Evolutionary conservation across 2,888 invertebrate genomes (phyloP), one percentile per base, ranked within the genome.

Genomic region (Octodonta nipae): DNA sequence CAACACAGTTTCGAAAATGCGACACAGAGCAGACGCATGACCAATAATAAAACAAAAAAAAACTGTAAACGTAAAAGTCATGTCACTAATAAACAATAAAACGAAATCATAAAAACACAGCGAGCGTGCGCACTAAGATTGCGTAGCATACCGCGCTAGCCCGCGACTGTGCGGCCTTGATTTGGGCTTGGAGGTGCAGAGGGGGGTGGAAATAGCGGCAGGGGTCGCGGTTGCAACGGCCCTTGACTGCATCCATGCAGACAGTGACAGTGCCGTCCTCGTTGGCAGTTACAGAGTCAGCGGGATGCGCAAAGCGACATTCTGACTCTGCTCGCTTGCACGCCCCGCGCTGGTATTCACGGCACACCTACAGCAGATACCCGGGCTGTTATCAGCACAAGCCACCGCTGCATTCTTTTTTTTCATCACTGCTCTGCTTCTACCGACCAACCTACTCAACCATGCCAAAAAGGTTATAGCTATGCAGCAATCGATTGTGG

Each of bases 121-220:
- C 8, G 54, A 61, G 61, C 60, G 61, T 60, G 61, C 60, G 59
- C 56, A 55, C 60, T 59, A 61, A 71, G 69, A 71, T 67, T 58
- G 63, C 71, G 70, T 10, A 75, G 75, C 80, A 78, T 80, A 80
- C 80, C 79, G 79, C 78, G 78, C 78, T 78, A 68, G 71, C 71
- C 82, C 84, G 82, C 78, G 84, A 82, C 81, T 89, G 89, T 78
- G 88, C 87, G 76, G 82, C 75, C 86, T 88, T 88, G 82, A 89
- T 86, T 84, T 87, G 87, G 80, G 86, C 86, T 84, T 87, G 87
- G 75, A 93, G 89, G 86, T 93, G 92, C 80, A 89, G 83, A 78
- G 92, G 92, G 76, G 92, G 92, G 81, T 93, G 92, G 83, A 91
- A 92, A 87, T 92, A 92, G 81, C 91, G 88, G 86, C 93, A 93